A percentile compares a stretch with the other conserved stretches of the same genome.
These are phyloP conservation scores for Pegoplata infirma DNA, from an alignment of 2,888 invertebrate genomes.

Conservation along the genomic window DNA sequence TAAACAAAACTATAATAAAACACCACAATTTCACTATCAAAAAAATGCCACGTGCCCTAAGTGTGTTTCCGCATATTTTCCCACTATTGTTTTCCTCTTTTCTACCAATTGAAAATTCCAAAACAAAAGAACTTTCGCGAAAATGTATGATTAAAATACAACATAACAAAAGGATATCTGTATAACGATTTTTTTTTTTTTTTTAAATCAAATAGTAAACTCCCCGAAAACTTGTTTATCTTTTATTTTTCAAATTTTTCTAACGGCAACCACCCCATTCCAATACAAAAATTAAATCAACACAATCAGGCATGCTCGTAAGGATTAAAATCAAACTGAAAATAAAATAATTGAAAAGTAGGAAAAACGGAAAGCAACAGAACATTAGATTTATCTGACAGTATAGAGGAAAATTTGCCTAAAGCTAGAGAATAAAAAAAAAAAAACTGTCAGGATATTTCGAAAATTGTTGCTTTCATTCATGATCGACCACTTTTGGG, in stretches of 20 bases:
- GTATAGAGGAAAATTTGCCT: conserved; percentile 44
- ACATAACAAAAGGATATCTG: conserved; percentile 52
- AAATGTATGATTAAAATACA: conserved; percentile 27
- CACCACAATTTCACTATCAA: neutral
- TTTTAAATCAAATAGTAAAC: conserved; percentile 39
- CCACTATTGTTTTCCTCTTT: conserved; percentile 42
- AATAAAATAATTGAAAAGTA: neutral
- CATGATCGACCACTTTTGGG: conserved; percentile 64
- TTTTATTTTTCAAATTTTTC: neutral
- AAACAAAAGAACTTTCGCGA: conserved; percentile 64
- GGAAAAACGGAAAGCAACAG: neutral
- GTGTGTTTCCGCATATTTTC: conserved; percentile 60
- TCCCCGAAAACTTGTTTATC: conserved; percentile 39
- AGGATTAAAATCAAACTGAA: conserved; percentile 54
- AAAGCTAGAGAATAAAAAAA: too few species aligned
- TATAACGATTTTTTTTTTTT: conserved; percentile 27
- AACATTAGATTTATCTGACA: neutral
- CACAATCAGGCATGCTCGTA: conserved; percentile 46
- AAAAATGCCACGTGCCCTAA: conserved; percentile 64
- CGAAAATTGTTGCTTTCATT: conserved; percentile 64
- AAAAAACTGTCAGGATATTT: conserved; percentile 45
- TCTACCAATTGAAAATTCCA: conserved; percentile 55
- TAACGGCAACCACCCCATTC: conserved; percentile 50
- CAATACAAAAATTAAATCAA: conserved; percentile 16
- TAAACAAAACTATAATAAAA: conserved; percentile 10